phyloP scores from a whole-genome alignment of 1,140 invertebrate species.

The Subanguina moxae region DNA sequence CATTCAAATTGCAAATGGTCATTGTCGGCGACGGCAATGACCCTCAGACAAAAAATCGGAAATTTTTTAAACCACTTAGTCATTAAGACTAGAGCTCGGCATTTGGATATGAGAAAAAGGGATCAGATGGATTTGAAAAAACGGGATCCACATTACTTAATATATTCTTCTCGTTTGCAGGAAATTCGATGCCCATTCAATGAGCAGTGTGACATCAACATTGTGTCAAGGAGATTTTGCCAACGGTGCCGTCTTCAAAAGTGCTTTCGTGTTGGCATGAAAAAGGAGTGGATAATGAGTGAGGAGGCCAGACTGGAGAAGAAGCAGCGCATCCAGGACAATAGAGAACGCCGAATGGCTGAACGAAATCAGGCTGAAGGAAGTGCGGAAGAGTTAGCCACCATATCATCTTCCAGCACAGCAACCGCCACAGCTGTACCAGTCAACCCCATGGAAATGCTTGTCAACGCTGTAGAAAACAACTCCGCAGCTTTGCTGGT shows the following conservation, averaged over 20 bases:
- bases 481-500: constrained; percentile 4
- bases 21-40: too few species aligned
- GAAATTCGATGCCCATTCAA: constrained; percentile 68
- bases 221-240: constrained; percentile 70
- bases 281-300: constrained; percentile 93
- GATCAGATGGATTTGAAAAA: too few species aligned
- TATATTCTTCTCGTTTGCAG: constrained; percentile 57
- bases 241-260: constrained; percentile 47
- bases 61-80: too few species aligned
- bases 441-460: background rate
- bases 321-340: constrained; percentile 83
- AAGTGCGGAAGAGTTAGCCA: constrained; percentile 49
- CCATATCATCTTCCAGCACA: background rate
- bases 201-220: constrained; percentile 81
- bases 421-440: background rate
- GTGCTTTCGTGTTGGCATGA: constrained; percentile 63
- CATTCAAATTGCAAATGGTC: too few species aligned
- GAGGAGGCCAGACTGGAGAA: constrained; percentile 89
- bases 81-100: too few species aligned
- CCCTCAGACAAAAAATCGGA: too few species aligned
- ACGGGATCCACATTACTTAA: too few species aligned
- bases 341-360: constrained; percentile 66
- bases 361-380: constrained; percentile 63
- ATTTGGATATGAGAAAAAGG: too few species aligned
- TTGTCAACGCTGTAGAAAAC: background rate